Evolutionary conservation across 2,113 vertebrate species (phyloP), one percentile per base, ranked within the genome.

Genomic region (Pontoporia blainvillei): DNA sequence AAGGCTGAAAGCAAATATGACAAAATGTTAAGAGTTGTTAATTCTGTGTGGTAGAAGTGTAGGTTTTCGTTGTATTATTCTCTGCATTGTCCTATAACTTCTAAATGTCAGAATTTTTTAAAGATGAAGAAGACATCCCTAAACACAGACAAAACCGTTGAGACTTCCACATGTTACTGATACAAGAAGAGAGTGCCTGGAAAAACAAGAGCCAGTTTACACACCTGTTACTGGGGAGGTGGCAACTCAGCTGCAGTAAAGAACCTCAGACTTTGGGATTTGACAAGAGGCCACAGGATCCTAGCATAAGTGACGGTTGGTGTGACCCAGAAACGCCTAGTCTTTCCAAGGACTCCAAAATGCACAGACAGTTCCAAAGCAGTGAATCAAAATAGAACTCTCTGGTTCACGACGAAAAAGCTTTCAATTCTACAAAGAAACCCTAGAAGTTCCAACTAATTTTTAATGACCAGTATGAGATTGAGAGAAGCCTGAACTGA

Each of bases 381-480:
- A 13, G 4, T 18, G 8, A 78, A 17, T 8, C 34, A 57, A 82
- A 88, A 76, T 1, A 57, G 66, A 93, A 61, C 61, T 79, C 39
- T n/a, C 41, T 81, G n/a, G 23, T 61, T 69, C 54, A 62, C 79
- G 54, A 90, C 7, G 12, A 54, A 78, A 91, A 92, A 54, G 6
- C 23, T 75, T 69, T 52, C 12, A 79, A 8, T 71, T 69, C 17
- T 76, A 71, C 5, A 36, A 86, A 87, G 44, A 91, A 96, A 86
- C 5, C 27, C 36, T 25, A 59, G 23, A 92, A 57, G 5, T 83
- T 79, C 29, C 23, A 73, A 39, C 17, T 73, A 49, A 92, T 64
- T 95, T 87, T 78, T 94, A 97, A 59, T 69, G 64, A 64, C 34
- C 62, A 69, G 52, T 79, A 15, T 95, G 54, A 96, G 91, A 87